Base-by-base conservation (phyloP, 2,797 vertebrate species). In the Stomatorhinus walkeri region DNA sequence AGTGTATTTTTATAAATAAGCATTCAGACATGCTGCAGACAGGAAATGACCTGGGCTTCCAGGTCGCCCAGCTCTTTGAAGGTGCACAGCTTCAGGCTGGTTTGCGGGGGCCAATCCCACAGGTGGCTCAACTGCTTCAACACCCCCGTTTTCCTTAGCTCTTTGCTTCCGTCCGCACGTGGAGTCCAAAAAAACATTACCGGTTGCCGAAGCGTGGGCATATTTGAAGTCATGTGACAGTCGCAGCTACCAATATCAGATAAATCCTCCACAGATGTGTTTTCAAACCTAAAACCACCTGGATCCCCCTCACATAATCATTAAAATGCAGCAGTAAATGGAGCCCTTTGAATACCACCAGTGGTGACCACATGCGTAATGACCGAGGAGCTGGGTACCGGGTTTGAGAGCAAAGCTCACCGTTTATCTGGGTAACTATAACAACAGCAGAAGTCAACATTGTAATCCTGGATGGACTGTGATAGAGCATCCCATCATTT, bases 271-370 rank as follows among this genome's bases (percentile, higher is more conserved):
- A 81, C 40, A 46, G 76, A 81, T 81, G 76, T 81, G 40, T 9
- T 81, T 46, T 46, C 40, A 43, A 81, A 46, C 76, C 76, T 81
- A 81, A 81, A 81, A n/a, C 76, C 40, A 46, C 76, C 76, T 43
- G 36, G 76, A 81, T 81, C 36, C 76, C 76, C 40, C 76, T 43
- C 76, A 46, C 76, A 81, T 19, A 81, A 81, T 72, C 68, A 81
- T 81, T 81, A 81, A 81, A 46, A 81, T 81, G 40, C 76, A 81
- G 40, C 76, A 81, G 76, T 43, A 81, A 81, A 81, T 81, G 19
- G 40, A 46, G 36, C 76, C 40, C 76, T 81, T 43, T 81, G 76
- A 81, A 81, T 81, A n/a, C 14, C 40, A 81, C 16, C 40, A 43
- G 36, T 46, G 40, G 76, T 81, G 40, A 81, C 76, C 76, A 81